These are phyloP conservation scores for Scaptomyza polygonia DNA, from an alignment of 2,888 invertebrate genomes.

Conservation along the genomic window DNA sequence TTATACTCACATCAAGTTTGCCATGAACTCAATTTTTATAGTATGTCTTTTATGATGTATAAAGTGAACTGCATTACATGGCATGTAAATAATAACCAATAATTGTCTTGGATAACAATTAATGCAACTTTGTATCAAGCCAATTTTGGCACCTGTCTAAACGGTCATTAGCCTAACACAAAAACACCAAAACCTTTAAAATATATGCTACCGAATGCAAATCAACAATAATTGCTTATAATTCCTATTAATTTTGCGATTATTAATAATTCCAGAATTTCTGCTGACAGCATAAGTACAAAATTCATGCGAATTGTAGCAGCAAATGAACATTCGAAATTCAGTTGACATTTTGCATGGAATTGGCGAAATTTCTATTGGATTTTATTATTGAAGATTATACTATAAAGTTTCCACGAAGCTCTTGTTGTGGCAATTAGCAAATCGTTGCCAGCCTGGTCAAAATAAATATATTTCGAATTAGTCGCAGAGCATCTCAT, in stretches of 20 bases:
- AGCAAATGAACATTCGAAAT: constrained; percentile 28
- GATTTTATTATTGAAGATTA: constrained; percentile 16
- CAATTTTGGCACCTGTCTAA: constrained; percentile 50
- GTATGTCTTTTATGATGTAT: constrained; percentile 39
- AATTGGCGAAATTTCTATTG: constrained; percentile 24
- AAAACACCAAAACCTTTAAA: constrained; percentile 40
- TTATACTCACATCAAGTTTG: constrained; percentile 49
- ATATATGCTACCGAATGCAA: constrained; percentile 29
- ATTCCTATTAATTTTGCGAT: constrained; percentile 70
- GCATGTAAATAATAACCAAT: constrained; percentile 21
- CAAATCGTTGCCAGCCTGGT: constrained; percentile 48
- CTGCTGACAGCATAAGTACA: constrained; percentile 53
- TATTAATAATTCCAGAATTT: constrained; percentile 55
- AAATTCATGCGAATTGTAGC: constrained; percentile 63
- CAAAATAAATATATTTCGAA: constrained; percentile 51
- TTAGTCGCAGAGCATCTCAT: constrained; percentile 35
- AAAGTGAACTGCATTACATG: constrained; percentile 36
- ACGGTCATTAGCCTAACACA: constrained; percentile 51
- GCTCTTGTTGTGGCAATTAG: constrained; percentile 33
- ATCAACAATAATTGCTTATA: constrained; percentile 43
- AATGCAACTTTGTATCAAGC: constrained; percentile 26
- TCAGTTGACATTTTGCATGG: constrained; percentile 18
- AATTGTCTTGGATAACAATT: constrained; percentile 35
- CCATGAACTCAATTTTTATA: constrained; percentile 68
- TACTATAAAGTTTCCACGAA: constrained; percentile 31